Percentiles rank a stretch among this genome's conserved stretches.
phyloP scores from a whole-genome alignment of 2,113 vertebrate species.

The Melanocharis versteri region DNA sequence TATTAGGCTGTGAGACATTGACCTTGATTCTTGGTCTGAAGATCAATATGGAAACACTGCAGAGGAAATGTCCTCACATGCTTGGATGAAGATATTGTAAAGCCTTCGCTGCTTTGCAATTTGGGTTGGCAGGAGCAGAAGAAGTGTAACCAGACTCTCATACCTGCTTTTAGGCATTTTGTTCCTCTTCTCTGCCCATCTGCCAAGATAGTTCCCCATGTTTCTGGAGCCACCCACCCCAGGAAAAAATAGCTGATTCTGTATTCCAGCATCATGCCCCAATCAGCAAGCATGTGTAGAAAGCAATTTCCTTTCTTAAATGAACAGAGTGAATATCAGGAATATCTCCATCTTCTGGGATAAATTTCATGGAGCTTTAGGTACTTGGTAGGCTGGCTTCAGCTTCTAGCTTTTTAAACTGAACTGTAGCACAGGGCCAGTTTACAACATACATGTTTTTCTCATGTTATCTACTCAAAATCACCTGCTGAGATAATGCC shows the following conservation, averaged over 20 bases:
- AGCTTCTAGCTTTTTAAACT: neutral
- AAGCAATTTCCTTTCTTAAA: neutral
- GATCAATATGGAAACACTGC: neutral
- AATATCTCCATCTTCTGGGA: neutral
- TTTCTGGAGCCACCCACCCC: neutral
- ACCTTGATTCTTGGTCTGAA: neutral
- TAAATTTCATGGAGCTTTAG: neutral
- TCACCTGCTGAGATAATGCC: neutral
- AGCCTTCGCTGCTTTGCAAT: neutral
- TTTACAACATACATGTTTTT: neutral
- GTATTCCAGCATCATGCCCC: neutral
- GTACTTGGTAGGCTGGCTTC: neutral
- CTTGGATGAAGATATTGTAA: neutral
- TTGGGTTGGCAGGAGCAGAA: neutral
- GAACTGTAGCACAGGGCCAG: neutral
- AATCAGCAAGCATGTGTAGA: neutral
- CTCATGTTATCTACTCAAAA: neutral
- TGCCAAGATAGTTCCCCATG: neutral
- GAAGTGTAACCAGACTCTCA: neutral
- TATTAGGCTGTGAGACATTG: neutral
- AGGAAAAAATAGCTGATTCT: neutral
- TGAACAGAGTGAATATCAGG: neutral
- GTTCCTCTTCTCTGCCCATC: neutral
- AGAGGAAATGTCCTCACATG: neutral
- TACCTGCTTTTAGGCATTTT: neutral